phyloP scores from a whole-genome alignment of 1,140 invertebrate genomes.

The Tetramorium simillimum region DNA sequence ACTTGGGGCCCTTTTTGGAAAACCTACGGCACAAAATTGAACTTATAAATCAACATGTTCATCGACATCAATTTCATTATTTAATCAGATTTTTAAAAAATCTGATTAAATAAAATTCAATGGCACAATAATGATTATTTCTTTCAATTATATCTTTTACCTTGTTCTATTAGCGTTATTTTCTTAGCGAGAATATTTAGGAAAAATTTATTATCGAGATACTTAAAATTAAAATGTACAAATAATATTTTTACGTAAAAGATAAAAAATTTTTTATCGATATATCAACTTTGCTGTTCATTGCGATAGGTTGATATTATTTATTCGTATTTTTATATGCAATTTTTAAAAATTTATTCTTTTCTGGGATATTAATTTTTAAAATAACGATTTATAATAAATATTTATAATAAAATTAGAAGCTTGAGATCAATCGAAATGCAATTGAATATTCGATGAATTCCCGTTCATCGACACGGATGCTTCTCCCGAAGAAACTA shows the following conservation, averaged over 20 bases:
- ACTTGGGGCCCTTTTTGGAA: conserved; percentile 88
- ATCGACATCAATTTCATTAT: background rate
- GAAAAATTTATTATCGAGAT: background rate
- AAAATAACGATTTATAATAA: background rate
- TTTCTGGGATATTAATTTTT: conserved; percentile 7
- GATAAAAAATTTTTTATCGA: background rate
- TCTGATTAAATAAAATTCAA: background rate
- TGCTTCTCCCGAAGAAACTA: background rate
- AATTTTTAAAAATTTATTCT: background rate
- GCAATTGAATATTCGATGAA: background rate
- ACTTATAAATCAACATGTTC: background rate
- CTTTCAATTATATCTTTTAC: background rate
- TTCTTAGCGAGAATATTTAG: background rate
- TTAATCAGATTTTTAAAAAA: background rate
- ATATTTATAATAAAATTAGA: background rate
- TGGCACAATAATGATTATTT: background rate
- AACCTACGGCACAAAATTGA: conserved; percentile 83
- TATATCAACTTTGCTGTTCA: background rate
- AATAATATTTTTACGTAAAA: background rate
- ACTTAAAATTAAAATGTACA: background rate
- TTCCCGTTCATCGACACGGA: background rate
- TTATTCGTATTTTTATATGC: background rate
- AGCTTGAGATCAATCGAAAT: background rate
- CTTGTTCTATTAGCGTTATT: background rate
- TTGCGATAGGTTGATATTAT: background rate